Percentiles rank a stretch among this genome's conserved stretches.
phyloP scores from a whole-genome alignment of 2,888 invertebrate species.

The Asteroscopus sphinx region DNA sequence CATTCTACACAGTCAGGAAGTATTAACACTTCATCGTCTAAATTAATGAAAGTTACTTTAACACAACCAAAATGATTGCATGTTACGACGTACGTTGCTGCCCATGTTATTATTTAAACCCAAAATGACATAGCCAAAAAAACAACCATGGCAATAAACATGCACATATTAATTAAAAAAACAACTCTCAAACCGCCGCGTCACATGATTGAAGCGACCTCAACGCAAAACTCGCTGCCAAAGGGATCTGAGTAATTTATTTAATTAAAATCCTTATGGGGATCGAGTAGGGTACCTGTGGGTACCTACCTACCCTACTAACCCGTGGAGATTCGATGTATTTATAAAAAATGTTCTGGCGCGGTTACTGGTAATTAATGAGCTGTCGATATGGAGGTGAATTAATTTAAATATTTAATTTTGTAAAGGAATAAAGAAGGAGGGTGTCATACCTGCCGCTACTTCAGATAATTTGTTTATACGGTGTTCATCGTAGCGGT shows the following conservation, averaged over 20 bases:
- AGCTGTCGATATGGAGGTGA: constrained; percentile 9
- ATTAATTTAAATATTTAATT: constrained; percentile 2
- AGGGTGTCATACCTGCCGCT: too few relatives aligned
- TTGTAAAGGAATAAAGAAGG: too few relatives aligned
- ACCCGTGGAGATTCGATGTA: constrained; percentile 12
- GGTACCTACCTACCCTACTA: too few relatives aligned
- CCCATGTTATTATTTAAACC: constrained; percentile 3
- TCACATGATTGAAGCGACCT: constrained; percentile 68
- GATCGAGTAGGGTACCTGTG: constrained; percentile 35
- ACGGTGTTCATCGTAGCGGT: too few relatives aligned
- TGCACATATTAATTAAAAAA: constrained; percentile 59
- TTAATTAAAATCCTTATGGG: constrained; percentile 68
- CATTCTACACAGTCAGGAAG: too few relatives aligned
- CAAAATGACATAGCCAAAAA: constrained; percentile 32
- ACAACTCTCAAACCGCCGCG: constrained; percentile 54
- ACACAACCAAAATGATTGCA: constrained; percentile 11
- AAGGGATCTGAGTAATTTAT: constrained; percentile 71
- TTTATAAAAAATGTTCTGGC: constrained; percentile 37
- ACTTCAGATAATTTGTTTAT: too few relatives aligned
- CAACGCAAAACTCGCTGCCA: constrained; percentile 34
- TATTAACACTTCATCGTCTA: too few relatives aligned
- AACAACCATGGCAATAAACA: constrained; percentile 19
- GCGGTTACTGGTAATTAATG: constrained; percentile 20
- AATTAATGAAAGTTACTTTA: too few relatives aligned
- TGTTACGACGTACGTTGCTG: background rate